A percentile compares a stretch with the other conserved stretches of the same genome.
Conservation (phyloP, 2,113 vertebrate genomes). For the Rhinolophus ferrumequinum region DNA sequence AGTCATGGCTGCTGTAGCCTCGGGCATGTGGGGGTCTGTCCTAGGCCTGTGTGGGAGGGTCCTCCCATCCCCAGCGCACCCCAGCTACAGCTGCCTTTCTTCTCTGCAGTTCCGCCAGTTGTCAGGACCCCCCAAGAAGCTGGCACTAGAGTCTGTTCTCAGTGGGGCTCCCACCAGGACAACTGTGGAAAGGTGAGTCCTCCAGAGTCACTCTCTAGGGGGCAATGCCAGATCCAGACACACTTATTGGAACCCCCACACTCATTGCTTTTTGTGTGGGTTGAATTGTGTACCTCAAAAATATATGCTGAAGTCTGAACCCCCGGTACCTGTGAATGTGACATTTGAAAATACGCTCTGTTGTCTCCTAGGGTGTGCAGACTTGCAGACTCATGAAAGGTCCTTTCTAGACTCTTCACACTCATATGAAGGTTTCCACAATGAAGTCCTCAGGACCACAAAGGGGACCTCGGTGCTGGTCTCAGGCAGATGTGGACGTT, state of each 20-base stretch:
- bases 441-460: background rate
- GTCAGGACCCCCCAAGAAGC: background rate
- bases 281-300: background rate
- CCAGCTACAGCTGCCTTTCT: background rate
- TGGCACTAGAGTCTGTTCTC: background rate
- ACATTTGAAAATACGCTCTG: background rate
- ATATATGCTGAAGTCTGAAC: background rate
- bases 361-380: no score
- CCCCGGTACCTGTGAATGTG: no score
- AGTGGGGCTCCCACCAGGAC: background rate
- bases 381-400: background rate
- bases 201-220: background rate
- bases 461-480: background rate
- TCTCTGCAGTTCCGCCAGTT: background rate
- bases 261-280: background rate
- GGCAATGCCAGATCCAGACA: background rate
- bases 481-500: background rate
- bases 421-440: background rate
- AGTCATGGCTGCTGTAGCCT: background rate
- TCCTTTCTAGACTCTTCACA: background rate
- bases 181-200: background rate
- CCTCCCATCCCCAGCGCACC: accelerated
- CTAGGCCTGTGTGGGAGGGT: background rate
- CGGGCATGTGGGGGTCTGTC: accelerated
- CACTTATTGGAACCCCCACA: background rate